Conservation (phyloP, 2,888 invertebrate genomes). For the Arctia plantaginis region DNA sequence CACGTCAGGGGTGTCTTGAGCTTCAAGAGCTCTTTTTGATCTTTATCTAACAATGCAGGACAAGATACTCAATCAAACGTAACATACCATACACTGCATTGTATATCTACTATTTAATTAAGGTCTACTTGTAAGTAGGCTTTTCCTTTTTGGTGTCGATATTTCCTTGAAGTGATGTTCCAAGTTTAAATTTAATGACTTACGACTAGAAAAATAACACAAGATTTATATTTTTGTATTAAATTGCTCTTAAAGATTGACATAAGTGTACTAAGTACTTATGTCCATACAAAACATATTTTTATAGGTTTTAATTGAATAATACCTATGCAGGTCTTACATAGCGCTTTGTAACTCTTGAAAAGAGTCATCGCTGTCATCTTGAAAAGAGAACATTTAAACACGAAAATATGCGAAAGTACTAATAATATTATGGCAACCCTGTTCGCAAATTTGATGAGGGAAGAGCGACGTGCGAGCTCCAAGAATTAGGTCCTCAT, state of each 20-base stretch:
- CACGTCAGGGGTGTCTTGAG: slow-evolving; percentile 62
- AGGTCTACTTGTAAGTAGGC: no score
- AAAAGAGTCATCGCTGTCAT: neutral
- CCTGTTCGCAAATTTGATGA: slow-evolving; percentile 76
- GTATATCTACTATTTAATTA: neutral
- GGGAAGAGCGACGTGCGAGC: slow-evolving; percentile 70
- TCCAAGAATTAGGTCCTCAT: slow-evolving; percentile 75
- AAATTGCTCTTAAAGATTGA: no score
- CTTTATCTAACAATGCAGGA: slow-evolving; percentile 29
- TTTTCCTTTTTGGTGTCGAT: no score
- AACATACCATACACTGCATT: neutral
- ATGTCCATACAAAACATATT: no score
- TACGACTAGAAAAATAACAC: no score
- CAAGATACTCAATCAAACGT: neutral
- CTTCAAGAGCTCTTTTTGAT: slow-evolving; percentile 14
- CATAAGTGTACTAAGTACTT: no score
- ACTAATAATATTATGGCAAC: slow-evolving; percentile 51
- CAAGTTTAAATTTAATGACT: no score
- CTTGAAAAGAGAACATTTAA: neutral
- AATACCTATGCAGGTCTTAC: neutral
- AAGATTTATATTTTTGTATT: no score
- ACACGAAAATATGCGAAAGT: slow-evolving; percentile 3
- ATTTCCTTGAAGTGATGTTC: no score
- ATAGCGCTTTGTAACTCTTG: neutral
- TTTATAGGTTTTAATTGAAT: neutral